Evolutionary conservation across 2,797 vertebrate genomes (phyloP), one percentile per base, ranked within the genome.

Genomic region (Pantherophis alleghaniensis): DNA sequence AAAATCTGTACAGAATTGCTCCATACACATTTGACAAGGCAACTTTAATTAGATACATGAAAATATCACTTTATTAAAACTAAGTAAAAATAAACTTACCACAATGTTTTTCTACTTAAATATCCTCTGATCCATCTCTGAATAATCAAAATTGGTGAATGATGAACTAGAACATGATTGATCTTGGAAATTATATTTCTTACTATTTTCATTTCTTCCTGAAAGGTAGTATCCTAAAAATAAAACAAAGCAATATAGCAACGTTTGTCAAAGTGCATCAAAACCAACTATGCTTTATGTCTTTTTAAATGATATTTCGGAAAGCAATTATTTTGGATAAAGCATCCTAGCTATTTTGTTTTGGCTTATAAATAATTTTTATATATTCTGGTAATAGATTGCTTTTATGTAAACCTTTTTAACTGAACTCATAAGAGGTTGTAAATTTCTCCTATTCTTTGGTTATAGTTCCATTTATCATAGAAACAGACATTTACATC

Each of bases 101-200:
- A 96, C 69, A 97, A 79, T 42, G 59, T 89, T 92, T 96, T 97
- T 92, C 98, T 97, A 90, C 94, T 96, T 91, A 98, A 95, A 95
- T 97, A 95, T 79, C 97, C 98, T 94, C 97, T 96, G 91, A 97
- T 97, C 97, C 97, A 98, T 95, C 96, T 97, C 94, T 98, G 98
- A 95, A 98, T 90, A 95, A 98, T 98, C 93, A 98, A 94, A 90
- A 98, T 96, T 91, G 98, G 98, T 87, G 97, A 98, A 93, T 97
- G 96, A 94, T 96, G 92, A 83, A 97, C 96, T 92, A 98, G 95
- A 95, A 98, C 96, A 92, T 59, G 87, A 96, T 98, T 98, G 94
- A 98, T 97, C 92, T 96, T 97, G 86, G 97, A 95, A 93, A 97
- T 96, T 92, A 97, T 90, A 92, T 94, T 28, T 53, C 94, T 96